Percentiles rank a stretch among this genome's conserved stretches.
Evolutionary conservation across 2,888 invertebrate species (phyloP).

Genomic region (Palloptera scutellata): DNA sequence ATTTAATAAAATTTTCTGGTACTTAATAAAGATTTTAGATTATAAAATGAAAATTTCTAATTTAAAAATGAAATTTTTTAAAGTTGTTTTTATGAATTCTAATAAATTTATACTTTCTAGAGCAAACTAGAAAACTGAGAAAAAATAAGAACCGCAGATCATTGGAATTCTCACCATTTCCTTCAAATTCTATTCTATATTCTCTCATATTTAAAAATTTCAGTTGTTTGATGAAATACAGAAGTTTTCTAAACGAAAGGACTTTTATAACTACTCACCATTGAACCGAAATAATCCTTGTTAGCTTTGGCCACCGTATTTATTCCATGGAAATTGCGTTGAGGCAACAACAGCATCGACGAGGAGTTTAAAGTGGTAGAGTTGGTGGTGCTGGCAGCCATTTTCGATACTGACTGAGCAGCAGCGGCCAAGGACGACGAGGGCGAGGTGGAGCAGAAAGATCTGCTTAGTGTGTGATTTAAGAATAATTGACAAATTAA

Average conservation of each 20-base stretch:
- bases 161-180: too few relatives aligned
- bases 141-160: too few relatives aligned
- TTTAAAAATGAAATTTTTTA: not conserved
- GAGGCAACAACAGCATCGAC: constrained; percentile 25
- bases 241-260: too few relatives aligned
- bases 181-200: not conserved
- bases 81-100: not conserved
- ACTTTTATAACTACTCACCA: constrained; percentile 47
- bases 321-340: constrained; percentile 52
- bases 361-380: not conserved
- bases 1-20: too few relatives aligned
- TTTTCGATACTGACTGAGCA: constrained; percentile 14
- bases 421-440: constrained; percentile 26
- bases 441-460: constrained; percentile 29
- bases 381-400: constrained; percentile 6
- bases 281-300: constrained; percentile 48
- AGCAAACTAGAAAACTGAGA: too few relatives aligned
- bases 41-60: too few relatives aligned
- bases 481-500: constrained; percentile 54
- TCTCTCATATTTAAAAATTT: too few relatives aligned
- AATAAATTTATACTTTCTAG: too few relatives aligned
- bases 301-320: constrained; percentile 27
- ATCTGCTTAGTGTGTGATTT: constrained; percentile 44
- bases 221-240: not conserved
- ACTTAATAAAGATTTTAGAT: not conserved